Conservation (phyloP, 2,888 invertebrate species). For the Xestia sexstrigata region DNA sequence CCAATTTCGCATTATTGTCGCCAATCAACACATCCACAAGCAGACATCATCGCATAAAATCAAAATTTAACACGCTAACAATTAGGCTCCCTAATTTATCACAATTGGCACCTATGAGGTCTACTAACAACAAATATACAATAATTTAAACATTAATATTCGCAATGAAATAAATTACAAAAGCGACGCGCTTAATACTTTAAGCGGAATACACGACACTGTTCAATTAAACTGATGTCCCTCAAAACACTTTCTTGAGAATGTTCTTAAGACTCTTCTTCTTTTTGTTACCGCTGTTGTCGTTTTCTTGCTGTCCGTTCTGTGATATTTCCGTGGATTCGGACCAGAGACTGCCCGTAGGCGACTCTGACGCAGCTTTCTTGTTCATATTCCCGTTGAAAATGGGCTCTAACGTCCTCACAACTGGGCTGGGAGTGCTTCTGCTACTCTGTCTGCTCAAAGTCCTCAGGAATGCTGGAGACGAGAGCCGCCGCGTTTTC, state of each 20-base stretch:
- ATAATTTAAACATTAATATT: slow-evolving; percentile 82
- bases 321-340: slow-evolving; percentile 87
- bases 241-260: slow-evolving; percentile 95
- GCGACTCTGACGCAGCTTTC: slow-evolving; percentile 85
- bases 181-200: slow-evolving; percentile 74
- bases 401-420: slow-evolving; percentile 80
- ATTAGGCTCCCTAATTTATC: slow-evolving; percentile 89
- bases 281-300: slow-evolving; percentile 88
- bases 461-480: slow-evolving; percentile 91
- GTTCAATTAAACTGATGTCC: slow-evolving; percentile 69
- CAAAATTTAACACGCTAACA: slow-evolving; percentile 78
- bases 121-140: slow-evolving; percentile 82
- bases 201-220: slow-evolving; percentile 70
- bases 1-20: slow-evolving; percentile 75
- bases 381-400: slow-evolving; percentile 82
- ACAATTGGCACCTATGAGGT: slow-evolving; percentile 90
- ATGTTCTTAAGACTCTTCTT: slow-evolving; percentile 94
- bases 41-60: slow-evolving; percentile 76
- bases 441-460: slow-evolving; percentile 88
- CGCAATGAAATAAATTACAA: slow-evolving; percentile 86
- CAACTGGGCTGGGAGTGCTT: slow-evolving; percentile 84
- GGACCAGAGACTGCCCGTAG: slow-evolving; percentile 87
- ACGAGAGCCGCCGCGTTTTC: slow-evolving; percentile 90
- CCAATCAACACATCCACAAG: slow-evolving; percentile 69
- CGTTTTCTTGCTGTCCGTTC: slow-evolving; percentile 80